Evolutionary conservation across 2,797 vertebrate species (phyloP), one percentile per base, ranked within the genome.

Genomic region (Moxostoma hubbsi): DNA sequence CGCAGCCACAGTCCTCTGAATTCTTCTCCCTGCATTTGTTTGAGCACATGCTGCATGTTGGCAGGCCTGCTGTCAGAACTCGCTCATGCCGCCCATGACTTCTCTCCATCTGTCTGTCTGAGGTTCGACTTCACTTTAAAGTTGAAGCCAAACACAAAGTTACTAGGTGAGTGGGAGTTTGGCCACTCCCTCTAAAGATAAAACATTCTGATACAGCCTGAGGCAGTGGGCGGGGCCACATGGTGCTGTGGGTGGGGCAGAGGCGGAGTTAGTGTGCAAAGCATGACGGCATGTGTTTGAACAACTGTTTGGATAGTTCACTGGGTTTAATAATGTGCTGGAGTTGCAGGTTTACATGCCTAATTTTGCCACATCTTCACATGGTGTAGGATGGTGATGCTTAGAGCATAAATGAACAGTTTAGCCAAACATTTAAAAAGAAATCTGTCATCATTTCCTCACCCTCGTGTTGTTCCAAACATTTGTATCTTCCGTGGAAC

Each of bases 71-170:
- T 46, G 59, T 16, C 24, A 54, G 49, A 36, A 70, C 76, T 46
- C 1, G 2, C 1, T 24, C 2, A 47, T 0, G 67, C 63, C 66
- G 6, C 36, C 11, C 76, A 71, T 78, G 15, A 24, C 51, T 55
- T 9, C 47, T 53, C 4, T 18, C 10, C 8, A 6, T 53, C 55
- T 45, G 16, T 24, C 24, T 24, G 1, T 24, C 9, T 59, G 51
- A 65, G 15, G 8, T 50, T 68, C 59, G 47, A 61, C 47, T 69
- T 71, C 8, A 18, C 10, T 45, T 73, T n/a, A 61, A 59, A 59
- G 45, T 49, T 69, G 4, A n/a, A 45, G 57, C 36, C 76, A 54
- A 78, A 24, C 75, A 57, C 75, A 70, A 76, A 67, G 11, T 13
- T 24, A 0, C 12, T 45, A 51, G 24, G 24, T 62, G 47, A 53